These are phyloP conservation scores for Sebastes iracundus DNA, from an alignment of 2,797 vertebrate species.

Conservation along the genomic window DNA sequence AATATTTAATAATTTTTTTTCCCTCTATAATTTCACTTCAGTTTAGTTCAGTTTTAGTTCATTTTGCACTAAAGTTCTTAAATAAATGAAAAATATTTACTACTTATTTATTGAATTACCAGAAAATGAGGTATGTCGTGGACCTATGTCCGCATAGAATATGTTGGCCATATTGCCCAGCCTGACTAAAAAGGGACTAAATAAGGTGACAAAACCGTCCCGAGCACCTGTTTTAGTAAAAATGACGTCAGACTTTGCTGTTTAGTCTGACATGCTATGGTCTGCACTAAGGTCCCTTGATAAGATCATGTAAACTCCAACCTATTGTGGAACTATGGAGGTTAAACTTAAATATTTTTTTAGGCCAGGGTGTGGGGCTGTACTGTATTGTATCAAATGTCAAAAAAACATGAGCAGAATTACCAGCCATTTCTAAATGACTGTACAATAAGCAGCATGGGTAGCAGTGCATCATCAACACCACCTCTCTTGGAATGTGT, in stretches of 20 bases:
- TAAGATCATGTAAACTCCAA: background rate
- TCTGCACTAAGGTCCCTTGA: background rate
- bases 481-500: background rate
- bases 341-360: background rate
- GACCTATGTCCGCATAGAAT: no score
- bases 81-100: no score
- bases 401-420: background rate
- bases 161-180: no score
- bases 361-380: background rate
- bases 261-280: background rate
- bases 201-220: background rate
- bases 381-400: background rate
- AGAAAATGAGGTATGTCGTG: no score
- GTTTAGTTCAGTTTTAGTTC: no score
- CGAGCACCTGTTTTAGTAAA: background rate
- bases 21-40: no score
- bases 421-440: background rate
- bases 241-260: background rate
- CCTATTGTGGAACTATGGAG: background rate
- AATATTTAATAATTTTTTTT: rapidly evolving
- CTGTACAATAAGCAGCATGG: background rate
- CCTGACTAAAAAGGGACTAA: background rate
- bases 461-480: background rate
- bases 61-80: no score
- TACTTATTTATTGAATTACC: no score